These are phyloP conservation scores for Leptinotarsa lineolata DNA, from an alignment of 1,140 invertebrate genomes.

Conservation along the genomic window DNA sequence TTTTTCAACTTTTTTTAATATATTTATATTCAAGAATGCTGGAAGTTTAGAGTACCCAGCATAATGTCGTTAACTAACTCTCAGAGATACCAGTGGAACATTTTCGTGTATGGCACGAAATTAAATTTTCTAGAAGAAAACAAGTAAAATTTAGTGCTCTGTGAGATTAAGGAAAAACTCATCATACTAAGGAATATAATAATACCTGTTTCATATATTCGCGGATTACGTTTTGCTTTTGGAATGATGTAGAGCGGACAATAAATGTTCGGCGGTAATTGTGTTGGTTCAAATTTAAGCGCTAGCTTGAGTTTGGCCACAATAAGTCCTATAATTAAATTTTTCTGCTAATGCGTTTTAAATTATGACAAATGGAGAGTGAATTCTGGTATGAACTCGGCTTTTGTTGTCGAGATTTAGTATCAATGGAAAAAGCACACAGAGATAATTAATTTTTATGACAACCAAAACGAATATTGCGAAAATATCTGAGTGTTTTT, in stretches of 20 bases:
- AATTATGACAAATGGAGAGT: constrained; percentile 16
- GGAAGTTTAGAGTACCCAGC: constrained; percentile 34
- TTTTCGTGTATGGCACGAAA: constrained; percentile 41
- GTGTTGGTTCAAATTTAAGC: constrained; percentile 27
- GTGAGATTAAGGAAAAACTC: constrained; percentile 51
- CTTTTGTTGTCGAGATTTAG: background rate
- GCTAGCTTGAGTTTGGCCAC: constrained; percentile 7
- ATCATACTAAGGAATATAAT: constrained; percentile 48
- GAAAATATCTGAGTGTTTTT: too few species aligned
- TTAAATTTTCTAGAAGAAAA: constrained; percentile 50
- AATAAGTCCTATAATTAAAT: constrained; percentile 23
- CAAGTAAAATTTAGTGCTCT: constrained; percentile 48
- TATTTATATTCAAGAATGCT: constrained; percentile 20
- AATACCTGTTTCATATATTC: constrained; percentile 47
- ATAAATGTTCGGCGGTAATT: constrained; percentile 35
- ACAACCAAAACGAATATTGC: too few species aligned
- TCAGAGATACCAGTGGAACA: constrained; percentile 36
- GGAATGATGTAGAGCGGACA: constrained; percentile 32
- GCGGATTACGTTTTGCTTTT: constrained; percentile 42
- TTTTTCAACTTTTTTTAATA: constrained; percentile 30
- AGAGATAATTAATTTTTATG: background rate
- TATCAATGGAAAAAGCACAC: background rate
- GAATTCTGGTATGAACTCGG: background rate
- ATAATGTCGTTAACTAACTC: constrained; percentile 28
- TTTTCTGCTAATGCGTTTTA: constrained; percentile 21